A percentile compares a stretch with the other conserved stretches of the same genome.
phyloP scores from a whole-genome alignment of 2,113 vertebrate species.

The Ursus arctos region DNA sequence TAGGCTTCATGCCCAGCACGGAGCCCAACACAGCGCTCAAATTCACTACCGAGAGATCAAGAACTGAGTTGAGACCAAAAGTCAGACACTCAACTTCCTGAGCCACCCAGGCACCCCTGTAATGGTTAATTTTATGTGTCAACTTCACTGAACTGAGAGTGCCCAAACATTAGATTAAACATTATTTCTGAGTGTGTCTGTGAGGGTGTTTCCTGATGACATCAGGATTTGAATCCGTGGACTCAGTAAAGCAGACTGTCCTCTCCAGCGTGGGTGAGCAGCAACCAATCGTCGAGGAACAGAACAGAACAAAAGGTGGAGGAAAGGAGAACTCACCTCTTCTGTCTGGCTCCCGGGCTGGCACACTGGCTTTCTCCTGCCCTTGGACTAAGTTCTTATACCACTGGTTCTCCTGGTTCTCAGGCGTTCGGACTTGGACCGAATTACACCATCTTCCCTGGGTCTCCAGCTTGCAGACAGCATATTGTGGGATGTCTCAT shows the following conservation, averaged over 20 bases:
- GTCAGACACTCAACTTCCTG: background rate
- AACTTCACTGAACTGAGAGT: background rate
- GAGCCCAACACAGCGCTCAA: background rate
- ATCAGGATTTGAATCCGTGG: background rate
- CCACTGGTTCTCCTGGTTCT: background rate
- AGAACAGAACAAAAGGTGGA: background rate
- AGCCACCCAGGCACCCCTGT: background rate
- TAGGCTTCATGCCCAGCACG: background rate
- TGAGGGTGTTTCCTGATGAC: background rate
- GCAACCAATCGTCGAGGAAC: background rate
- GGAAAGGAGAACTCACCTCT: too few species aligned
- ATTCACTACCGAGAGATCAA: background rate
- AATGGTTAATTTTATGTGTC: background rate
- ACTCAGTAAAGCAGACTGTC: background rate
- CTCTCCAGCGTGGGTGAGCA: accelerated
- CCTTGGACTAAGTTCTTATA: background rate
- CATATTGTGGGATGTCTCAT: background rate
- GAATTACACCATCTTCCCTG: background rate
- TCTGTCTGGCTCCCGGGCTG: background rate
- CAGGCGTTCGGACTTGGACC: background rate
- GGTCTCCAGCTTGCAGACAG: background rate
- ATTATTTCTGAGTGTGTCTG: background rate
- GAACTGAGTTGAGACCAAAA: background rate
- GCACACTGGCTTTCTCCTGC: background rate
- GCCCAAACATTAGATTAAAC: background rate